phyloP scores from a whole-genome alignment of 2,888 invertebrate genomes.

The Acanthococcus lagerstroemiae region DNA sequence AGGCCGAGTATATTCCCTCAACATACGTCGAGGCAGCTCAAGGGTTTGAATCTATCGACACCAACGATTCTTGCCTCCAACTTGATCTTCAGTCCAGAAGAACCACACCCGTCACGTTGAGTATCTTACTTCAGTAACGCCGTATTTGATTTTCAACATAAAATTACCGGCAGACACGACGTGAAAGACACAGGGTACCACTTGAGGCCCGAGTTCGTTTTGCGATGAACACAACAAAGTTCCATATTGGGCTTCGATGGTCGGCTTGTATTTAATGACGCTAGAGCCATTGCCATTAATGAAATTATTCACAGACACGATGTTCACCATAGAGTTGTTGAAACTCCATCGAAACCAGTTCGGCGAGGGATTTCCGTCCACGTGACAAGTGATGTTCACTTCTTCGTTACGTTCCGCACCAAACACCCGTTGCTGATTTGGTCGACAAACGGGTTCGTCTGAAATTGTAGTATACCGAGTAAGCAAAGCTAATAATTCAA shows the following conservation, averaged over 20 bases:
- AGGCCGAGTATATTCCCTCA: too few relatives aligned
- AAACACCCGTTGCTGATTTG: slow-evolving; percentile 36
- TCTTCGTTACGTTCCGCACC: slow-evolving; percentile 36
- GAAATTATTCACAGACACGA: slow-evolving; percentile 35
- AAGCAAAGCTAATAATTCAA: too few relatives aligned
- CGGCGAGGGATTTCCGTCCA: slow-evolving; percentile 42
- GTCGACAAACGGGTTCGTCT: slow-evolving; percentile 37
- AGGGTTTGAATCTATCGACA: too few relatives aligned
- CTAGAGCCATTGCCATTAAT: slow-evolving; percentile 40
- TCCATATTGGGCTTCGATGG: slow-evolving; percentile 39
- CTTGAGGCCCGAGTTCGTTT: slow-evolving; percentile 37
- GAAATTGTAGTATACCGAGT: too few relatives aligned
- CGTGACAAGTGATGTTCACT: slow-evolving; percentile 37
- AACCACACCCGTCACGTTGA: too few relatives aligned
- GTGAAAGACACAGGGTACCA: slow-evolving; percentile 37
- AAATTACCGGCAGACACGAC: slow-evolving; percentile 37
- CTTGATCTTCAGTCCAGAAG: too few relatives aligned
- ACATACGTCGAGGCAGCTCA: too few relatives aligned
- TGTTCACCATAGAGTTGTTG: slow-evolving; percentile 40
- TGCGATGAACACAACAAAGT: slow-evolving; percentile 37
- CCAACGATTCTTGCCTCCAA: too few relatives aligned
- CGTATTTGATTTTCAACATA: too few relatives aligned
- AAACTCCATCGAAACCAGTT: slow-evolving; percentile 41
- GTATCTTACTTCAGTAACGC: too few relatives aligned
- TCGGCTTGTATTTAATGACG: slow-evolving; percentile 41